Percentiles rank a stretch among this genome's conserved stretches.
Evolutionary conservation across 1,140 invertebrate species (phyloP).

Genomic region (Hycleus phaleratus): DNA sequence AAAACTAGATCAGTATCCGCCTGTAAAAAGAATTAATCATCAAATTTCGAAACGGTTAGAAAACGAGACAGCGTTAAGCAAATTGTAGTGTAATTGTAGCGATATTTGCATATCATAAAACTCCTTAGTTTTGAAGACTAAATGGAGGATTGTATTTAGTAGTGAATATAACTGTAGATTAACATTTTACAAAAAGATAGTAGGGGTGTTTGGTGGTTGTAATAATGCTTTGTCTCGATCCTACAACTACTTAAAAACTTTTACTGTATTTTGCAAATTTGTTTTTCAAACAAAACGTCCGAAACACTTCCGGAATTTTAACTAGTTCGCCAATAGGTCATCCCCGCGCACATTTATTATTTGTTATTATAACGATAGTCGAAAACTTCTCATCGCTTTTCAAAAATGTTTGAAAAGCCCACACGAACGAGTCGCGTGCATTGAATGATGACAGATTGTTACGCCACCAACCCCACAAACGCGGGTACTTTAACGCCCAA

Average conservation of each 20-base stretch:
- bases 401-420: conserved; percentile 11
- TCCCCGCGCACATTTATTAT: conserved; percentile 3
- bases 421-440: conserved; percentile 18
- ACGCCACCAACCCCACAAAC: neutral
- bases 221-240: neutral
- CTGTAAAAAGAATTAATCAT: conserved; percentile 19
- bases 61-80: conserved; percentile 8
- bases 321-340: conserved; percentile 33
- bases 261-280: conserved; percentile 37
- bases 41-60: neutral
- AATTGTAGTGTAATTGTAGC: conserved; percentile 9
- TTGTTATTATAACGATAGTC: conserved; percentile 26
- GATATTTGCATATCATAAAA: conserved; percentile 22
- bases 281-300: conserved; percentile 37
- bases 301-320: conserved; percentile 32
- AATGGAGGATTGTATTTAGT: neutral
- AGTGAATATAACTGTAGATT: neutral
- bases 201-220: neutral
- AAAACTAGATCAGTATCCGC: conserved; percentile 37
- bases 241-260: conserved; percentile 19
- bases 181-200: neutral
- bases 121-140: conserved; percentile 4
- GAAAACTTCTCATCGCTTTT: conserved; percentile 3
- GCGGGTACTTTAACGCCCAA: neutral
- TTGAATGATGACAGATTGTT: conserved; percentile 25